Conservation (phyloP, 35 echinoderm and acorn worm genomes). For the Apostichopus japonicus region DNA sequence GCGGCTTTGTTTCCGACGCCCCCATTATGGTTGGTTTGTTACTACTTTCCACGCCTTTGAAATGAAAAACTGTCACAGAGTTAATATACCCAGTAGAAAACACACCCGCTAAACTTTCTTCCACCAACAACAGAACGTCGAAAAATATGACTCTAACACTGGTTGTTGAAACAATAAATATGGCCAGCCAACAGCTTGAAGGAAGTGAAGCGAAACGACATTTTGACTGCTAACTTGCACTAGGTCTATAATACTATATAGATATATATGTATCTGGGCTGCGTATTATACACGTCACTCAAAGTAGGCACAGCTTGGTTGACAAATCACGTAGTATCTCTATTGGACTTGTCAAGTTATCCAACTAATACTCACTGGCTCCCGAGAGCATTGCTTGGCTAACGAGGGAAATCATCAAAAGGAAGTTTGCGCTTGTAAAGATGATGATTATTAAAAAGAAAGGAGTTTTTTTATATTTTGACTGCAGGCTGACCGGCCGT, state of each 20-base stretch:
- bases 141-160: not conserved
- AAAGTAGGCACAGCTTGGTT: constrained; percentile 5
- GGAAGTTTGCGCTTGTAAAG: not conserved
- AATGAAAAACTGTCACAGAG: not conserved
- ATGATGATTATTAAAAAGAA: no score
- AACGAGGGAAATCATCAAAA: constrained; percentile 28
- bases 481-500: no score
- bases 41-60: not conserved
- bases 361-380: not conserved
- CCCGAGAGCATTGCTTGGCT: constrained; percentile 1
- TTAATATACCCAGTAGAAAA: not conserved
- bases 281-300: constrained; percentile 24
- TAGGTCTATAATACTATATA: not conserved
- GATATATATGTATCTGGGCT: not conserved
- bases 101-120: not conserved
- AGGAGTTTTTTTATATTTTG: no score
- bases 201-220: constrained; percentile 21
- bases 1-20: constrained; percentile 11
- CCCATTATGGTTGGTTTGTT: constrained; percentile 5
- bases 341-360: not conserved
- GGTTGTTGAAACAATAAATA: constrained; percentile 35
- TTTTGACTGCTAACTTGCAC: constrained; percentile 12
- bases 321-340: constrained; percentile 27
- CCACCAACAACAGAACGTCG: not conserved
- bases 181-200: not conserved